phyloP scores from a whole-genome alignment of 1,140 invertebrate genomes.

The Drosophila simulans region DNA sequence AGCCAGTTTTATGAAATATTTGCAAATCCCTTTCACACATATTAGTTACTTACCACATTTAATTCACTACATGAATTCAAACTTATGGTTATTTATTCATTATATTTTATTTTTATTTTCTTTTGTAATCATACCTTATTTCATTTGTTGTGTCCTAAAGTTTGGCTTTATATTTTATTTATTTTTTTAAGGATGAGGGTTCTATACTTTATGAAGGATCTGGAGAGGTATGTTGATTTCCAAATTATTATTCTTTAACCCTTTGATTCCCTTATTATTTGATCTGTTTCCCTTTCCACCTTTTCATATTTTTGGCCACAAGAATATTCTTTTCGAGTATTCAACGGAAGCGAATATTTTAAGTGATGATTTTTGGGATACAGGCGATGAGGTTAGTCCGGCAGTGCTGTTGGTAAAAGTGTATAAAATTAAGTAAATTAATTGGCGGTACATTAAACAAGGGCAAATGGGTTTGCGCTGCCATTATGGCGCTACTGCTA shows the following conservation, averaged over 20 bases:
- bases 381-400: conserved; percentile 29
- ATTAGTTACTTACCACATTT: background rate
- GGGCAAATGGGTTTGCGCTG: background rate
- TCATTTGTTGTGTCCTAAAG: conserved; percentile 1
- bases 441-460: conserved; percentile 13
- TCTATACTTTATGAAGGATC: conserved; percentile 28
- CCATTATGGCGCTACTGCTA: conserved; percentile 32
- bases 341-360: conserved; percentile 30
- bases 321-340: conserved; percentile 8
- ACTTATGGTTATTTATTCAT: background rate
- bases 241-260: background rate
- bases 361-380: conserved; percentile 30
- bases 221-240: conserved; percentile 39
- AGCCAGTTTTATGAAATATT: background rate
- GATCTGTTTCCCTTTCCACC: conserved; percentile 8
- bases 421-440: conserved; percentile 12
- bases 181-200: conserved; percentile 51
- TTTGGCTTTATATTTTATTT: conserved; percentile 4
- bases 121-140: background rate
- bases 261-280: conserved; percentile 1
- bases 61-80: no score
- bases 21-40: background rate
- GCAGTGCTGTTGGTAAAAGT: background rate
- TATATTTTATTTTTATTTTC: no score
- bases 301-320: conserved; percentile 4